Base-by-base conservation (phyloP, 1,140 invertebrate species). In the Drosophila nikananu region DNA sequence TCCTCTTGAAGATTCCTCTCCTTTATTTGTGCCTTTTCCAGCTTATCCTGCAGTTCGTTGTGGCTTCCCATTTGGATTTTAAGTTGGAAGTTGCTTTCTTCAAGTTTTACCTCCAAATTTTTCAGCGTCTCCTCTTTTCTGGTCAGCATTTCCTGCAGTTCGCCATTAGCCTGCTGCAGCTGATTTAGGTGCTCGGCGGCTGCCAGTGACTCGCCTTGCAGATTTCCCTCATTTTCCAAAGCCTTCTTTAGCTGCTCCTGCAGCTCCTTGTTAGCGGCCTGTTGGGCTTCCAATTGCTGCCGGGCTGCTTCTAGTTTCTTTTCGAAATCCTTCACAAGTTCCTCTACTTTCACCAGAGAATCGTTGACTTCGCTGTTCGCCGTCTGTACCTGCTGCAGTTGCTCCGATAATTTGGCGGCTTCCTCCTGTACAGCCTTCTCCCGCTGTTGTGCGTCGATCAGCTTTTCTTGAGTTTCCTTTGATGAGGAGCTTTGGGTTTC, bases 11-110 rank as follows among this genome's bases (percentile, higher is more conserved):
- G 49, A 10, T 35, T 41, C 7, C 66, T 46, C 32, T 83, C 81
- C 9, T 39, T 71, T 27, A 63, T 64, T 27, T 84, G 59, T 1
- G 70, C 7, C 23, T 65, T 32, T n/a, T 86, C 59, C 19, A 84
- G n/a, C 7, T 84, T 76, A 13, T 87, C 44, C 12, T 86, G 61
- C 6, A 80, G 13, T 27, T 60, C 59, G 5, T 57, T 44, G 52
- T 49, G 46, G 42, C 44, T 48, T 13, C 17, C 42, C 19, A 17
- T 72, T 46, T 79, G 68, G 0, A 8, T 6, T 27, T 49, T 27
- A 5, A 76, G 5, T 27, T 72, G 35, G 4, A 44, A n/a, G 46
- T 37, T 21, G 13, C 42, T 52, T 17, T 77, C 63, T 5, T 48
- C 19, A 7, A 77, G 39, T 62, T 59, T 41, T 0, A 8, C 5